phyloP scores from a whole-genome alignment of 2,113 vertebrate species.

The Colius striatus region DNA sequence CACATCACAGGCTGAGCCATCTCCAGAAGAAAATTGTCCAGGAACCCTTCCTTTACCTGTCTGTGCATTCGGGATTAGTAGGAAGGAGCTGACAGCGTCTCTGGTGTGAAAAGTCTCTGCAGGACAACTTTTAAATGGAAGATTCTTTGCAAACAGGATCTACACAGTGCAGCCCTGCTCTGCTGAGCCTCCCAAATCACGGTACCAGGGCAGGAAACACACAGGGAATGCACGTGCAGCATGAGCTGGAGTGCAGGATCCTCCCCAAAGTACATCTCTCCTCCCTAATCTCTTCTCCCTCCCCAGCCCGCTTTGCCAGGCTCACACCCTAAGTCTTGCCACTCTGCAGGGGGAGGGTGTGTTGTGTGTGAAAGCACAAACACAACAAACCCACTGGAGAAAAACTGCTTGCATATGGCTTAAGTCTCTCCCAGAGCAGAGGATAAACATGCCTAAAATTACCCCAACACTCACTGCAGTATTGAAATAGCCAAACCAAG shows the following conservation, averaged over 20 bases:
- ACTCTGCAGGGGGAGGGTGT: neutral
- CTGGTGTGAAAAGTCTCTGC: neutral
- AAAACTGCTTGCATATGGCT: constrained; percentile 40
- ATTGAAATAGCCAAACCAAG: constrained; percentile 21
- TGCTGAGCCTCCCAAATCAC: neutral
- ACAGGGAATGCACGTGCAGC: neutral
- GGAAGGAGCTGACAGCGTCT: neutral
- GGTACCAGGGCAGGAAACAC: neutral
- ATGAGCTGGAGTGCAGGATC: neutral
- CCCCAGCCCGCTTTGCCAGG: accelerated
- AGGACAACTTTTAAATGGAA: neutral
- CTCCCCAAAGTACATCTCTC: neutral
- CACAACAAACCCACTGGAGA: neutral
- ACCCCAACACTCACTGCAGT: neutral
- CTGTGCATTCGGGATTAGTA: accelerated
- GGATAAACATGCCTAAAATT: constrained; percentile 51
- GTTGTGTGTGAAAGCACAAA: neutral
- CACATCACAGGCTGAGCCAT: neutral
- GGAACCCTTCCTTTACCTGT: neutral
- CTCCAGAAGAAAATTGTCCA: neutral
- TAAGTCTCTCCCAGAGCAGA: neutral
- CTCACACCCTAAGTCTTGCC: neutral
- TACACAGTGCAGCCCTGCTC: neutral
- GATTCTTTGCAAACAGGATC: neutral
- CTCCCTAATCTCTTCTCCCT: neutral